Evolutionary conservation across 2,113 vertebrate genomes (phyloP).

Genomic region (Bothrops jararaca): DNA sequence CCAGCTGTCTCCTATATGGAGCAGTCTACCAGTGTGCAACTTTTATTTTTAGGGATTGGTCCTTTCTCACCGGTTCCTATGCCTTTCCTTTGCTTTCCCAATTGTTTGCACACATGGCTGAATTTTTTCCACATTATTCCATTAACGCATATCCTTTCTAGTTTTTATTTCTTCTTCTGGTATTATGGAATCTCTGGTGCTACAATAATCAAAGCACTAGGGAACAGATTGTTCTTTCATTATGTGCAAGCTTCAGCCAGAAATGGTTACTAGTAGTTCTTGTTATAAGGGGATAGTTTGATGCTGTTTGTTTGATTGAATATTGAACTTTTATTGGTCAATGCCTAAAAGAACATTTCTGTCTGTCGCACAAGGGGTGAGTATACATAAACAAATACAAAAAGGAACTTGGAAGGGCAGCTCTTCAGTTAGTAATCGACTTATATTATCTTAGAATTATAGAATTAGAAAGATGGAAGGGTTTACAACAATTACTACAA

Average conservation of each 20-base stretch:
- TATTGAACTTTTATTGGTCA: background rate
- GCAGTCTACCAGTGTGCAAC: background rate
- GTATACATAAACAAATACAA: background rate
- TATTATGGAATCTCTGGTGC: background rate
- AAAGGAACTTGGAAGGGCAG: background rate
- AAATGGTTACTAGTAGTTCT: background rate
- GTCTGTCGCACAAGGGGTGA: background rate
- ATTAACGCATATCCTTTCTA: background rate
- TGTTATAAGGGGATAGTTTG: background rate
- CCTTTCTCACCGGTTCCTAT: background rate
- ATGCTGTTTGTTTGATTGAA: background rate
- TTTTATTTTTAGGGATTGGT: background rate
- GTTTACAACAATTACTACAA: background rate
- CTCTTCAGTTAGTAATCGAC: background rate
- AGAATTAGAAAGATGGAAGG: background rate
- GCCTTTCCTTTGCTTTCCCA: background rate
- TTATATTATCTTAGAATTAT: background rate
- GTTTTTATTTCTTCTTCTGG: background rate
- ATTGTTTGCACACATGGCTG: background rate
- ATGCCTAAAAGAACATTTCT: background rate
- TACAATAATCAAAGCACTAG: background rate
- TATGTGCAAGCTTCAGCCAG: background rate
- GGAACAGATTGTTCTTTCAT: background rate
- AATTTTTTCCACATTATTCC: background rate
- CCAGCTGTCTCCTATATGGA: background rate